A percentile compares a stretch with the other conserved stretches of the same genome.
Conservation (phyloP, 2,888 invertebrate species). For the Synanthedon formicaeformis region DNA sequence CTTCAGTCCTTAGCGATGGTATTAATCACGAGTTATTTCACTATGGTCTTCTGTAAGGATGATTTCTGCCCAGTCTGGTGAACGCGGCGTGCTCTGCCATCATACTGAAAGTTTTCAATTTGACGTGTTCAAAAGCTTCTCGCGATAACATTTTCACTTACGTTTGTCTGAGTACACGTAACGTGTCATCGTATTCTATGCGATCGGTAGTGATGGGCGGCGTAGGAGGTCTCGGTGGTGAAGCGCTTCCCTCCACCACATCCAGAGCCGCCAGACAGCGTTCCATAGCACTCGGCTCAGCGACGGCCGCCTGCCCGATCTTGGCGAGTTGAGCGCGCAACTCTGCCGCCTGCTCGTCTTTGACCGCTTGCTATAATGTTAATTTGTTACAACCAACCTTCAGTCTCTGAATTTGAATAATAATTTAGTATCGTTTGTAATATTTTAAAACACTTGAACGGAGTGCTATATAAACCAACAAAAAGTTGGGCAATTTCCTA, state of each 20-base stretch:
- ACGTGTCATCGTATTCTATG: conserved; percentile 48
- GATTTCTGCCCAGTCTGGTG: too few relatives aligned
- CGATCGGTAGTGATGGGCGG: conserved; percentile 49
- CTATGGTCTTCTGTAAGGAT: too few relatives aligned
- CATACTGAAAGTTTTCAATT: too few relatives aligned
- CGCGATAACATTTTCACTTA: conserved; percentile 9
- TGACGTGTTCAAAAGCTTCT: too few relatives aligned
- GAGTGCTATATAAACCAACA: too few relatives aligned
- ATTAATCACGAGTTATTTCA: too few relatives aligned
- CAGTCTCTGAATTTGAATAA: not conserved
- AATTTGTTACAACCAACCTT: not conserved
- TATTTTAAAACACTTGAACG: not conserved
- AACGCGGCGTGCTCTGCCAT: too few relatives aligned
- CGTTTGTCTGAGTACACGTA: conserved; percentile 36
- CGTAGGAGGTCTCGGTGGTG: conserved; percentile 38
- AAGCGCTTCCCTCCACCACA: conserved; percentile 45
- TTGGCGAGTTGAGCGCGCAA: conserved; percentile 40
- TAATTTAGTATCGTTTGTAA: not conserved
- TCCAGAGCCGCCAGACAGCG: conserved; percentile 48
- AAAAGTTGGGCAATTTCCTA: not conserved
- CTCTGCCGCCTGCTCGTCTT: conserved; percentile 41
- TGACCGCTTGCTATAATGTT: conserved; percentile 31
- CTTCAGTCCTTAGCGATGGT: too few relatives aligned
- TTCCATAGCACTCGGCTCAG: conserved; percentile 50
- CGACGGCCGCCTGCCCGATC: conserved; percentile 52